Evolutionary conservation across 2,888 invertebrate species (phyloP), one percentile per base, ranked within the genome.

Genomic region (Parnassius smintheus): DNA sequence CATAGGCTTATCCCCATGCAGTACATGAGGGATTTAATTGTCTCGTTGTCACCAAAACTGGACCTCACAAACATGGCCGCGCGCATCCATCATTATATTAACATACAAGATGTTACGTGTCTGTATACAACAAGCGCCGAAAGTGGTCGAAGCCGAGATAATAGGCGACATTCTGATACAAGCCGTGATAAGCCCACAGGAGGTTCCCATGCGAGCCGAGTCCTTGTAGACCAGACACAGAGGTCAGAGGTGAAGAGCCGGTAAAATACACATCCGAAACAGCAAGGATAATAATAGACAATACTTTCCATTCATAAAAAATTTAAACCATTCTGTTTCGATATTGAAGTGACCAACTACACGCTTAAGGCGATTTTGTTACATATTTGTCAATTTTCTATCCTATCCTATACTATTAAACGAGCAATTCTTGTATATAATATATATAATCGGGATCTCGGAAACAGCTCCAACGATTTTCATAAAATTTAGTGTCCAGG

Each of bases 131-230:
- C 90, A 88, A 86, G 87, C 83, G 78, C 83, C 85, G 81, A 87
- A 88, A 88, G 85, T 86, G 86, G 80, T 83, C 83, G 80, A 81
- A 83, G 80, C 80, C 74, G 77, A 91, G 91, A 91, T 91, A 91
- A 90, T 90, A 80, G 89, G 84, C 86, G 88, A 91, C 91, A 91
- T 81, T 82, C 78, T 80, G 91, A 91, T 91, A 91, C 91, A 89
- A 86, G 82, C 75, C 74, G 69, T 86, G 91, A 91, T 91, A 91
- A 90, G 80, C 74, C 72, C 66, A 69, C 74, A 78, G 81, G 80
- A 81, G 84, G 85, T 89, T 91, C 91, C 88, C 90, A 89, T 87
- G 88, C 78, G 75, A 79, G 78, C 81, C 79, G 80, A 78, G 77
- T 78, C 81, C 78, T 80, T 78, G 77, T 70, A 75, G 73, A 72